Base-by-base conservation (phyloP, 92 coral and sea anemone species). In the Bergia sp. region DNA sequence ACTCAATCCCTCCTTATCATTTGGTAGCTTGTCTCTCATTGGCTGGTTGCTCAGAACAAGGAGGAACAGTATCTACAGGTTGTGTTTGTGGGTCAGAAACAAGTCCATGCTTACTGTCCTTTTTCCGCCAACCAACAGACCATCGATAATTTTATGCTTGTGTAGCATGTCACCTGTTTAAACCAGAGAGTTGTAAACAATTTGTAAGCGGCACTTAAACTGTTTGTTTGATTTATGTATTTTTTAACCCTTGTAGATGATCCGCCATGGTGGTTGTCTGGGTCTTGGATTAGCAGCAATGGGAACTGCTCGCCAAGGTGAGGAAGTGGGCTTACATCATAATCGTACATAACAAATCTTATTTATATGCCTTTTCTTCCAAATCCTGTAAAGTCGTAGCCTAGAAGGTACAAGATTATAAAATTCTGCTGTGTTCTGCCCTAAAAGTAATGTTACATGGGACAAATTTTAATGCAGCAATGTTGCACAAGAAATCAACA, bases 201-300 rank as follows among this genome's bases (percentile, higher is more conserved):
- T 8, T 29, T 2, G 57, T 49, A 49, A 13, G 47, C 42, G 18
- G n/a, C 40, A 45, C 49, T 50, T 87, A 13, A 64, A 3, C 49
- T 75, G 42, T 37, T 37, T 81, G 76, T 58, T 23, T 64, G 40
- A 42, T 50, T 18, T 61, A 55, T 76, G 29, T 36, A 67, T 84
- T 73, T 16, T 88, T 87, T 88, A 1, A n/a, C 21, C 71, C 4
- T 77, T 91, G 29, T 37, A 96, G 99, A 96, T 96, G 99, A 95
- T 96, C 73, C 97, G 98, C 6, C 99, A 96, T 86, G 99, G 99
- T 39, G 99, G 98, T n/a, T 95, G 98, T 75, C 96, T 96, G 74
- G 99, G 99, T 47, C 93, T 96, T 77, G 99, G 99, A 44, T 89
- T 96, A 44, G 99, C 99, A 23, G 98, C 98, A 2, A 96, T 96